These are phyloP conservation scores for Cartodere bifasciata DNA, from an alignment of 2,888 invertebrate species.

Conservation along the genomic window DNA sequence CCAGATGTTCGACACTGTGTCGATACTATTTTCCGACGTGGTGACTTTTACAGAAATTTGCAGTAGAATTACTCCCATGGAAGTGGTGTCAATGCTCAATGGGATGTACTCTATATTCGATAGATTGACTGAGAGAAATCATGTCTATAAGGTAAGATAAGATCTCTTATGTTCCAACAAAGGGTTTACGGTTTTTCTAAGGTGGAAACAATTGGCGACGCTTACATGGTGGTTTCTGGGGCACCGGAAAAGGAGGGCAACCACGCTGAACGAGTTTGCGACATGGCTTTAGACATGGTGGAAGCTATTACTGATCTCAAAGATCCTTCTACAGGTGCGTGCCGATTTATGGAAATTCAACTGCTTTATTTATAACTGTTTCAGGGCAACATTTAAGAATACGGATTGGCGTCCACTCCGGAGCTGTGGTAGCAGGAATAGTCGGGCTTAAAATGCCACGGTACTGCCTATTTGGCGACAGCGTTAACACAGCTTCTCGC, in stretches of 20 bases:
- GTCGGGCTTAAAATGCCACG: slow-evolving; percentile 90
- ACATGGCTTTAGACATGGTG: slow-evolving; percentile 95
- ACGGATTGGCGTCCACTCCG: slow-evolving; percentile 79
- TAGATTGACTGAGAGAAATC: slow-evolving; percentile 79
- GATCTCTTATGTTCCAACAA: slow-evolving; percentile 3
- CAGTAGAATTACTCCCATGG: slow-evolving; percentile 90
- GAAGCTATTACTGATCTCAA: slow-evolving; percentile 82
- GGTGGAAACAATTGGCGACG: slow-evolving; percentile 97
- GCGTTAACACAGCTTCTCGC: slow-evolving; percentile 80
- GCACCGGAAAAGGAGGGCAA: slow-evolving; percentile 82
- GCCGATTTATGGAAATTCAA: neutral
- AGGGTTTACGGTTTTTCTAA: slow-evolving; percentile 27
- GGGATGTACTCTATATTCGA: slow-evolving; percentile 98
- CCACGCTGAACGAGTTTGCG: slow-evolving; percentile 85
- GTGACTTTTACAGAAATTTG: slow-evolving; percentile 97
- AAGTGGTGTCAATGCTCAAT: slow-evolving; percentile 95
- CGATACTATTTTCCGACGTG: slow-evolving; percentile 93
- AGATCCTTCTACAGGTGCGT: slow-evolving; percentile 77
- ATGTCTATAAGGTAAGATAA: slow-evolving; percentile 77
- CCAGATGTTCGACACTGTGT: slow-evolving; percentile 93
- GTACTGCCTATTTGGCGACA: slow-evolving; percentile 80
- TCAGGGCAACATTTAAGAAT: slow-evolving; percentile 68
- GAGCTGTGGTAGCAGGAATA: slow-evolving; percentile 86
- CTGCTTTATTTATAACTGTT: slow-evolving; percentile 6
- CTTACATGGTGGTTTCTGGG: slow-evolving; percentile 96